A percentile compares a stretch with the other conserved stretches of the same genome.
These are phyloP conservation scores for Pollimyrus isidori DNA, from an alignment of 2,113 vertebrate genomes.

Conservation along the genomic window DNA sequence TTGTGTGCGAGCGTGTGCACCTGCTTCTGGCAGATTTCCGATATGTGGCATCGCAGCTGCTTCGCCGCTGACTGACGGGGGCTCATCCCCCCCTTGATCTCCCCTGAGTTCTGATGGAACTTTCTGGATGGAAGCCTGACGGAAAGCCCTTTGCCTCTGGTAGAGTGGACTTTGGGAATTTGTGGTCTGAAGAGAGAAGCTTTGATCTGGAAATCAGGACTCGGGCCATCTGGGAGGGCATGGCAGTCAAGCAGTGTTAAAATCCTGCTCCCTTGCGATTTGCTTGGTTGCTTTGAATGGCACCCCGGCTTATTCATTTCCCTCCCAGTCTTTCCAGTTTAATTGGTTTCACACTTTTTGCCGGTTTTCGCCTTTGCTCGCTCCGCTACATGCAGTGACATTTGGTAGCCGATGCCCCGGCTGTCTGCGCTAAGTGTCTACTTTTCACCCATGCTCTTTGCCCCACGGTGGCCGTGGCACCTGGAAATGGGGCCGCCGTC, in stretches of 20 bases:
- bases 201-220: conserved; percentile 26
- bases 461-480: neutral
- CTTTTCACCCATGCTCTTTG: neutral
- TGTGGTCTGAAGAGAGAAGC: neutral
- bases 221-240: neutral
- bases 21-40: neutral
- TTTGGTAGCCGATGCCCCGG: neutral
- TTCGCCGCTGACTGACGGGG: neutral
- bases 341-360: neutral
- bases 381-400: neutral
- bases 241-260: neutral
- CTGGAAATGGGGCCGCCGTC: neutral
- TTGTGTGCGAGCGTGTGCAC: neutral
- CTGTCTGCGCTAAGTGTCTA: neutral
- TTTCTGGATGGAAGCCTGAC: conserved; percentile 25
- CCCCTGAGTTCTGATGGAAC: conserved; percentile 5
- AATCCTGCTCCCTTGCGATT: neutral
- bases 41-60: neutral
- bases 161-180: neutral
- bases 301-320: neutral
- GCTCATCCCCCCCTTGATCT: conserved; percentile 6
- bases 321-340: neutral
- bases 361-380: neutral
- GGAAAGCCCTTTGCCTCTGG: conserved; percentile 8
- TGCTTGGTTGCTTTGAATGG: neutral